Conservation (phyloP, 2,113 vertebrate species). For the Phaetusa simplex region DNA sequence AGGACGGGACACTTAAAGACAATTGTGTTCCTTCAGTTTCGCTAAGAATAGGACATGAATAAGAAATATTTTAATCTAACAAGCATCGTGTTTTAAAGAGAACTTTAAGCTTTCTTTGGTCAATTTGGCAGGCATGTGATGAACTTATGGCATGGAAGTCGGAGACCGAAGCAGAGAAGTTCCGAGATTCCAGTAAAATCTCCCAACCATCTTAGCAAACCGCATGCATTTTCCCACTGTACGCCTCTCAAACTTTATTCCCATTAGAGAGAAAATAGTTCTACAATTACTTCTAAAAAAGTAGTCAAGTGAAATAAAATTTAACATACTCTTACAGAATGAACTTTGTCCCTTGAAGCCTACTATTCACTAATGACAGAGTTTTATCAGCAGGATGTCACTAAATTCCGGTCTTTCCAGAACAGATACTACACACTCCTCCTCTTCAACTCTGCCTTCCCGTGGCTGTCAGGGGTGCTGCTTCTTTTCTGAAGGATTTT, state of each 20-base stretch:
- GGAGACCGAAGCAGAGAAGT: not conserved
- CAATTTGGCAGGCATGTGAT: not conserved
- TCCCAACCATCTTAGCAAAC: not conserved
- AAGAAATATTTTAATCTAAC: constrained; percentile 21
- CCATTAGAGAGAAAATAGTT: not conserved
- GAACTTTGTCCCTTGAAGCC: not conserved
- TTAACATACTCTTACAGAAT: not conserved
- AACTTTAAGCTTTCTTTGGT: not conserved
- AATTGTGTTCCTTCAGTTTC: not conserved
- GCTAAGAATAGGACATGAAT: not conserved
- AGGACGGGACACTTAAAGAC: not conserved
- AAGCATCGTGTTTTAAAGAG: not conserved
- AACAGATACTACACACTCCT: not conserved
- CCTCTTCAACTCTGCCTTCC: not conserved
- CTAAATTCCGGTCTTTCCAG: not conserved
- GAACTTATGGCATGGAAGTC: constrained; percentile 1
- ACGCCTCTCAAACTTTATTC: not conserved
- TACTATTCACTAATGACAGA: not conserved
- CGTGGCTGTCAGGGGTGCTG: not conserved
- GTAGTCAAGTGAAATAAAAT: not conserved
- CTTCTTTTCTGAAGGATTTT: not conserved
- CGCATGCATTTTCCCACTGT: not conserved
- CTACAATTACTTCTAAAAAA: not conserved
- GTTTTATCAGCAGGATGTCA: not conserved
- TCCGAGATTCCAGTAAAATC: not conserved